Base-by-base conservation (phyloP, 2,888 invertebrate species). In the Hydropsyche betteni region DNA sequence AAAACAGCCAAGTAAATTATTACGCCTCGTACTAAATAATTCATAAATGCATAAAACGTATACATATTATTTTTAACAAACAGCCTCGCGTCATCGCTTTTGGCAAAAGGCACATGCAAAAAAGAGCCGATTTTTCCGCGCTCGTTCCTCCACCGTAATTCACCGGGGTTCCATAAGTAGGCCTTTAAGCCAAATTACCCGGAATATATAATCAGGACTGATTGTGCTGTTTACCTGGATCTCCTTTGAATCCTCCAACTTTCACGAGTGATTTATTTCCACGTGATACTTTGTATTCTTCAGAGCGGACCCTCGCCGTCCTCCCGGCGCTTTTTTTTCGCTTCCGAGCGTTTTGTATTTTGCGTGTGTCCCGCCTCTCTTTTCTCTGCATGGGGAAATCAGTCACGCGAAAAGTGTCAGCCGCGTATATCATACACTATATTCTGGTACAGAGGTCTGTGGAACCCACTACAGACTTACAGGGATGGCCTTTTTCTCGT, bases 201-300 rank as follows among this genome's bases (percentile, higher is more conserved):
- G 34, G 64, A 64, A 64, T 64, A 64, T 64, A 64, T 64, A 64
- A 64, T 64, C 64, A 64, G 64, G 36, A 34, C 64, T 64, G 64
- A 64, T 64, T 64, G 64, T 64, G 64, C 34, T 64, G 64, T 64
- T 64, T 64, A 64, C 64, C 64, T 64, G 64, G 34, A 64, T 64
- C 64, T 64, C 36, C 64, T 64, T 64, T 64, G 64, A 64, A 64
- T 64, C 36, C 64, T 64, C 36, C 34, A 64, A 64, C 64, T 64
- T 64, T 64, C 64, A 64, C 64, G 64, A 64, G 64, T 64, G 64
- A 64, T 64, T 64, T 64, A 64, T 64, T 34, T 64, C 64, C 64
- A 64, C 64, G 64, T 64, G 64, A 64, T 64, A 64, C 64, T 64
- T 64, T n/a, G 64, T 36, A 64, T 64, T 64, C 34, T 44, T 44